Percentiles rank a stretch among this genome's conserved stretches.
Conservation (phyloP, 2,888 invertebrate genomes). For the Machimus atricapillus region DNA sequence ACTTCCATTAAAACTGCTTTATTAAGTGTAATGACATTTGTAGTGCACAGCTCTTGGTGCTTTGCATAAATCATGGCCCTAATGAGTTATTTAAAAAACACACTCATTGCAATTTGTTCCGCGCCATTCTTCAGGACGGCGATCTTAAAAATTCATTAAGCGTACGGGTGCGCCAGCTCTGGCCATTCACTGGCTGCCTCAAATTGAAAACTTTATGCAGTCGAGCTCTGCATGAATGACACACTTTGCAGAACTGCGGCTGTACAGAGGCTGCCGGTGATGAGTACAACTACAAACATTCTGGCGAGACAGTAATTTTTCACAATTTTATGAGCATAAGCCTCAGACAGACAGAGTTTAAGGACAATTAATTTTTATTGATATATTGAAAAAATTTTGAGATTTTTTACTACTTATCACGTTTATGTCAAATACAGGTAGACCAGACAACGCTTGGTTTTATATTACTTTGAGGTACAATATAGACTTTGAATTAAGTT, state of each 20-base stretch:
- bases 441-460: too few relatives aligned
- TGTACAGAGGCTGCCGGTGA: background rate
- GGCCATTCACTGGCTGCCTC: background rate
- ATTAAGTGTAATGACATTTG: background rate
- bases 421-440: too few relatives aligned
- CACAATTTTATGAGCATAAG: background rate
- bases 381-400: too few relatives aligned
- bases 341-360: background rate
- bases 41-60: background rate
- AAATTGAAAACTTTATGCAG: background rate
- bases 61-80: background rate
- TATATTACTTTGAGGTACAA: too few relatives aligned
- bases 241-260: background rate
- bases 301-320: background rate
- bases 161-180: background rate
- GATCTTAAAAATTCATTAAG: background rate
- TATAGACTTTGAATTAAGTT: too few relatives aligned
- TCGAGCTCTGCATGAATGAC: background rate
- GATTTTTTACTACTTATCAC: too few relatives aligned
- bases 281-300: background rate
- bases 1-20: background rate
- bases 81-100: background rate
- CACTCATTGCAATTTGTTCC: background rate
- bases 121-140: background rate
- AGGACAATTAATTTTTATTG: too few relatives aligned